These are phyloP conservation scores for Parapsyche elsis DNA, from an alignment of 1,140 invertebrate species.

Conservation along the genomic window DNA sequence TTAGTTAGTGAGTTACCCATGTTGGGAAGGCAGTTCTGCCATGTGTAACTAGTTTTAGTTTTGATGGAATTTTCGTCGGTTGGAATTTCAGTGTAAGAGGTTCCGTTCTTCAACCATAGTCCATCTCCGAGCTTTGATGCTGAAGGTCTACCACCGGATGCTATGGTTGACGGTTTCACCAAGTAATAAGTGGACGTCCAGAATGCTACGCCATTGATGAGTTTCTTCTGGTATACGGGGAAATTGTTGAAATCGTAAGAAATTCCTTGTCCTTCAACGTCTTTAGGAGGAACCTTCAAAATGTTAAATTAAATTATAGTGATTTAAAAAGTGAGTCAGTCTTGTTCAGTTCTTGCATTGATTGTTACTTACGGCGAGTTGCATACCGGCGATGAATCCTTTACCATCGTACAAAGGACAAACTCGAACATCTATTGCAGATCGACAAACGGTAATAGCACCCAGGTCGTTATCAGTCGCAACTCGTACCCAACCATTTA, in stretches of 20 bases:
- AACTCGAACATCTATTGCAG: slow-evolving; percentile 31
- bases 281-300: slow-evolving; percentile 43
- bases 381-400: slow-evolving; percentile 49
- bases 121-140: slow-evolving; percentile 45
- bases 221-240: slow-evolving; percentile 48
- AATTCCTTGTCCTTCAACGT: slow-evolving; percentile 48
- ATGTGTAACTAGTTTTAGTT: slow-evolving; percentile 42
- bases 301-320: not conserved
- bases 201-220: slow-evolving; percentile 40
- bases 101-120: slow-evolving; percentile 50
- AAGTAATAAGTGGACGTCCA: slow-evolving; percentile 53
- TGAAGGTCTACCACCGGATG: slow-evolving; percentile 35
- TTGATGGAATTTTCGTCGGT: slow-evolving; percentile 45
- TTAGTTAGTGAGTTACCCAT: too few species aligned
- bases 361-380: slow-evolving; percentile 49
- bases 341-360: too few species aligned
- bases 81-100: slow-evolving; percentile 37
- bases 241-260: slow-evolving; percentile 50
- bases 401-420: slow-evolving; percentile 45
- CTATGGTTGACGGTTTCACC: slow-evolving; percentile 38
- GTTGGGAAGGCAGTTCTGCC: slow-evolving; percentile 52
- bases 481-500: slow-evolving; percentile 35
- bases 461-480: not conserved
- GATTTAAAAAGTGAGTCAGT: too few species aligned
- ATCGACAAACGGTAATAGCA: slow-evolving; percentile 29